Base-by-base conservation (phyloP, 2,888 invertebrate species). In the Pomacea canaliculata region DNA sequence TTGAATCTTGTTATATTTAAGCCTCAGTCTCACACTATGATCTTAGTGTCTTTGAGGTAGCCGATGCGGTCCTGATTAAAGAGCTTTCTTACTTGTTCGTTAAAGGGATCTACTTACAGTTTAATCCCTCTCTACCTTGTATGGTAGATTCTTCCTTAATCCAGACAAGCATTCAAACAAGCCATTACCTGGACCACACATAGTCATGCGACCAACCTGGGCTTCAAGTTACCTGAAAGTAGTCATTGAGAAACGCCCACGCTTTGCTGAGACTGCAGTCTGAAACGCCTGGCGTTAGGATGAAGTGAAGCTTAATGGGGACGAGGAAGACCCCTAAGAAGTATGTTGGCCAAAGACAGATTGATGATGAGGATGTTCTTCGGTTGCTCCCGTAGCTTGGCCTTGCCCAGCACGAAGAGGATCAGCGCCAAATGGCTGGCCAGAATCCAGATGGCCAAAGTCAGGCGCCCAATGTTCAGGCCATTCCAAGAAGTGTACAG, bases 291-390 rank as follows among this genome's bases (percentile, higher is more conserved):
- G 46, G 78, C 67, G 63, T 76, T 74, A 60, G 79, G 62, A 79
- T 81, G 69, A 81, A 80, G 77, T 81, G 80, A 16, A 80, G 73
- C 70, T 80, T 80, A 65, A 72, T 70, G 18, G 81, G 81, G 69
- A 81, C 68, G 27, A 81, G 76, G 69, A 81, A 81, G 19, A 71
- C 79, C 12, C 81, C 81, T 79, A 80, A 80, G 71, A 27, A 81
- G 19, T 19, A 81, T 62, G 73, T 81, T 80, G 71, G 76, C 76
- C 62, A 81, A 56, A 13, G 79, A 78, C 37, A 81, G 76, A 68
- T 77, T 80, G 70, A 80, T 73, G 51, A 81, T 78, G 37, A 81
- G 72, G 37, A 79, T 63, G 71, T 81, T 81, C 75, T 81, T 80
- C 51, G 80, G 78, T 49, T 80, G 76, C 12, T 37, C 69, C 65